phyloP scores from a whole-genome alignment of 2,888 invertebrate genomes.

The Eustalomyia histrio region DNA sequence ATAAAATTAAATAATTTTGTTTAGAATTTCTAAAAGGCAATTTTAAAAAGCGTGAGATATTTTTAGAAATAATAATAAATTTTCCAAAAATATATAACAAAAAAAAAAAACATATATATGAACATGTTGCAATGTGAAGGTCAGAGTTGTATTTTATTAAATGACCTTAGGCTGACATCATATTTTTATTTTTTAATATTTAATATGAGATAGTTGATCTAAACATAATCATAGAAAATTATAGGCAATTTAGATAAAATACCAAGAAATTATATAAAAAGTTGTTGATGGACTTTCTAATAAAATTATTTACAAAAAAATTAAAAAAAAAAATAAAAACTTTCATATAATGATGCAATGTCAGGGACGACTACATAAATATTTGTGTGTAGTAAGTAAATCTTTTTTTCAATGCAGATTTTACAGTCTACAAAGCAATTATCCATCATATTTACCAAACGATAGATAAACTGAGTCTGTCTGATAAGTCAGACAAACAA shows the following conservation, averaged over 20 bases:
- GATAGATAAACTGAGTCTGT: not conserved
- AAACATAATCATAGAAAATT: constrained; percentile 39
- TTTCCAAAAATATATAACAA: constrained; percentile 22
- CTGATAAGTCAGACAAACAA: constrained; percentile 36
- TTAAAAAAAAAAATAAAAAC: not conserved
- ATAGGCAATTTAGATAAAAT: constrained; percentile 54
- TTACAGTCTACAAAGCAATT: constrained; percentile 63
- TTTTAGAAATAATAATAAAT: constrained; percentile 20
- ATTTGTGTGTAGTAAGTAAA: constrained; percentile 14
- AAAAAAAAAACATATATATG: not conserved
- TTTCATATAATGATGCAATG: constrained; percentile 37
- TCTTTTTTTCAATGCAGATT: constrained; percentile 41
- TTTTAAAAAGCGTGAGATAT: constrained; percentile 7
- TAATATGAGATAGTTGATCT: not conserved
- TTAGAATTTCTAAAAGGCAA: constrained; percentile 12
- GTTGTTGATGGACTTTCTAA: constrained; percentile 46
- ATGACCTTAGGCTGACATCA: constrained; percentile 48
- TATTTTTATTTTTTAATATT: constrained; percentile 10
- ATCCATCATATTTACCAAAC: constrained; percentile 43
- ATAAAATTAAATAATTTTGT: constrained; percentile 16
- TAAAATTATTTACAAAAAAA: not conserved
- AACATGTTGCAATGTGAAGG: constrained; percentile 18
- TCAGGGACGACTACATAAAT: too few relatives aligned
- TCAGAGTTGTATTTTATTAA: constrained; percentile 25
- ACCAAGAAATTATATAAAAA: constrained; percentile 17